A percentile compares a stretch with the other conserved stretches of the same genome.
phyloP scores from a whole-genome alignment of 2,888 invertebrate genomes.

The Stenodera caucasica region DNA sequence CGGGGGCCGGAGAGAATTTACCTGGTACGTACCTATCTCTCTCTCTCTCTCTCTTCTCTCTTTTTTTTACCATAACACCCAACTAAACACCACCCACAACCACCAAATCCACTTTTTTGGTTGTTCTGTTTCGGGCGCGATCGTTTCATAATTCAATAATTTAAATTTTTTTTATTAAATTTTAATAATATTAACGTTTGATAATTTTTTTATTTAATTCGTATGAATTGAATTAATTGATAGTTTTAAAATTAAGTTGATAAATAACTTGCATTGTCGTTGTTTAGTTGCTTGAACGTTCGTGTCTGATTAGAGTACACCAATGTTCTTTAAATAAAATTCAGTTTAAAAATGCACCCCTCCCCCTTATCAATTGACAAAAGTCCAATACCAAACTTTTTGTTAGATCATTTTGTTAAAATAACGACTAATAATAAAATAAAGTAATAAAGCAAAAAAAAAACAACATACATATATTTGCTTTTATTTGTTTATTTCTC shows the following conservation, averaged over 20 bases:
- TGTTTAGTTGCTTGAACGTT: conserved; percentile 29
- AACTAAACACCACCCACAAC: conserved; percentile 54
- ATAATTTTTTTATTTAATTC: background rate
- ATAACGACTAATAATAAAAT: background rate
- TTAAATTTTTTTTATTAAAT: background rate
- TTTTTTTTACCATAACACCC: conserved; percentile 53
- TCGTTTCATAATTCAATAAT: conserved; percentile 11
- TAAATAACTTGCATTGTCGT: conserved; percentile 24
- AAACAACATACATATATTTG: conserved; percentile 22
- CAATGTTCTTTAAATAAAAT: conserved; percentile 23
- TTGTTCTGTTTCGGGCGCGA: conserved; percentile 54
- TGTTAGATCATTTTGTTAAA: background rate
- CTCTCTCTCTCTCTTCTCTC: conserved; percentile 22
- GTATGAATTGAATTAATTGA: background rate
- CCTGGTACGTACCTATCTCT: conserved; percentile 57
- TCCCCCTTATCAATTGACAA: conserved; percentile 54
- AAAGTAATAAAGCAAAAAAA: background rate
- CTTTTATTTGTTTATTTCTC: conserved; percentile 38
- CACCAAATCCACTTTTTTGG: conserved; percentile 53
- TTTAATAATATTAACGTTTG: background rate
- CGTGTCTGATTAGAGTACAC: conserved; percentile 26
- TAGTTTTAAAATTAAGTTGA: background rate
- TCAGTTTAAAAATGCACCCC: conserved; percentile 43
- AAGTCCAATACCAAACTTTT: conserved; percentile 40
- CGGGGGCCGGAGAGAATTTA: conserved; percentile 59